A percentile compares a stretch with the other conserved stretches of the same genome.
Evolutionary conservation across 2,113 vertebrate species (phyloP).

Genomic region (Phocoena phocoena): DNA sequence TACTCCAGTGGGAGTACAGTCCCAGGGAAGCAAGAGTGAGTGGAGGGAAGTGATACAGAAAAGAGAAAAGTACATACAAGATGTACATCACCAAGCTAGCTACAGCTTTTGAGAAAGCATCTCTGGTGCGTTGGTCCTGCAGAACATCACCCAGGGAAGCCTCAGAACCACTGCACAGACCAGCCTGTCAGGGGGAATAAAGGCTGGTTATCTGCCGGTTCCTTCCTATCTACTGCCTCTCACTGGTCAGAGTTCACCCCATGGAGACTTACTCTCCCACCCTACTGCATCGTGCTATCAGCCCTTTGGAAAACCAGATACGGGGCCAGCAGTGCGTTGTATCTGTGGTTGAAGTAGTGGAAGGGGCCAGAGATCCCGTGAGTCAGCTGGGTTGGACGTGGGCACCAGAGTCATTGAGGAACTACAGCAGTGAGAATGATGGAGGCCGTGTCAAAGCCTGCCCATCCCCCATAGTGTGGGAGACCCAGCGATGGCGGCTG

Average conservation of each 20-base stretch:
- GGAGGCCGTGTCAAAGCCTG: neutral
- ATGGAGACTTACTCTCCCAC: neutral
- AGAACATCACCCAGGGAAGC: neutral
- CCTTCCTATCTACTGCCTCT: neutral
- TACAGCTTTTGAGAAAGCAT: neutral
- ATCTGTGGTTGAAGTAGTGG: neutral
- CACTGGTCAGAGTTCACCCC: neutral
- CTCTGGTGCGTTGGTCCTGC: neutral
- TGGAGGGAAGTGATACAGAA: neutral
- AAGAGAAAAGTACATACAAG: neutral
- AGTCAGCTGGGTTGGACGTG: neutral
- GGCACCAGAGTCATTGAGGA: neutral
- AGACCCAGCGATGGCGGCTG: neutral
- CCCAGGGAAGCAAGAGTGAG: neutral
- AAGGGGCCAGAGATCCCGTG: neutral
- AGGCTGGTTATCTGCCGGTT: neutral
- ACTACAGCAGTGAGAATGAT: neutral
- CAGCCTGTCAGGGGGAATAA: too few relatives aligned
- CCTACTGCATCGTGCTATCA: neutral
- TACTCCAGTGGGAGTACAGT: neutral
- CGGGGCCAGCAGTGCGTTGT: accelerated
- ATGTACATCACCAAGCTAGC: neutral
- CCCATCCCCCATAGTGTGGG: neutral
- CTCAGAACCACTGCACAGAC: too few relatives aligned
- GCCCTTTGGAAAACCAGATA: neutral